Evolutionary conservation across 92 coral and sea anemone species (phyloP).

Genomic region (Anthopleura xanthogrammica): DNA sequence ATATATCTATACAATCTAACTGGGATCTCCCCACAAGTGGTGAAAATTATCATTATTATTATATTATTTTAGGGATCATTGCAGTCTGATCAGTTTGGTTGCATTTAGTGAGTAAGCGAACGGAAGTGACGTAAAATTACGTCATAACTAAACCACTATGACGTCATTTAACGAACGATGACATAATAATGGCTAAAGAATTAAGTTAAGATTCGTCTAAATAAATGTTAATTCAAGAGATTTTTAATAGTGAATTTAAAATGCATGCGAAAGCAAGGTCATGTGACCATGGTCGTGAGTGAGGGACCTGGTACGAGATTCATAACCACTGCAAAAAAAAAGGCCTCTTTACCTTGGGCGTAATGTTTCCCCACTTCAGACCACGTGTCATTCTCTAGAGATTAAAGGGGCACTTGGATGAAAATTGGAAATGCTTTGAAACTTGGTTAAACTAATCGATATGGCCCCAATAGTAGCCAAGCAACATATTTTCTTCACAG

Average conservation of each 20-base stretch:
- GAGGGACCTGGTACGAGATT: not conserved
- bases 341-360: too few species aligned
- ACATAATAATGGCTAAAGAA: not conserved
- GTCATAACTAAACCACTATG: not conserved
- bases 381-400: too few species aligned
- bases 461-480: too few species aligned
- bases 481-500: too few species aligned
- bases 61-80: not conserved
- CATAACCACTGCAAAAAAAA: not conserved
- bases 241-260: not conserved
- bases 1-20: slow-evolving; percentile 70
- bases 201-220: not conserved
- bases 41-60: not conserved
- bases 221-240: not conserved
- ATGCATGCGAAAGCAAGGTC: not conserved
- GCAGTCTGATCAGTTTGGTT: not conserved
- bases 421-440: too few species aligned
- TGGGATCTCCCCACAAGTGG: slow-evolving; percentile 9
- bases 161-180: not conserved
- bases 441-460: too few species aligned
- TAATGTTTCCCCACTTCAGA: too few species aligned
- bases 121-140: slow-evolving; percentile 1
- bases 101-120: slow-evolving; percentile 1
- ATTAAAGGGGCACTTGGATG: too few species aligned
- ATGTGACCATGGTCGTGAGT: not conserved